phyloP scores from a whole-genome alignment of 1,140 invertebrate species.

The Chironomus striatipennis region DNA sequence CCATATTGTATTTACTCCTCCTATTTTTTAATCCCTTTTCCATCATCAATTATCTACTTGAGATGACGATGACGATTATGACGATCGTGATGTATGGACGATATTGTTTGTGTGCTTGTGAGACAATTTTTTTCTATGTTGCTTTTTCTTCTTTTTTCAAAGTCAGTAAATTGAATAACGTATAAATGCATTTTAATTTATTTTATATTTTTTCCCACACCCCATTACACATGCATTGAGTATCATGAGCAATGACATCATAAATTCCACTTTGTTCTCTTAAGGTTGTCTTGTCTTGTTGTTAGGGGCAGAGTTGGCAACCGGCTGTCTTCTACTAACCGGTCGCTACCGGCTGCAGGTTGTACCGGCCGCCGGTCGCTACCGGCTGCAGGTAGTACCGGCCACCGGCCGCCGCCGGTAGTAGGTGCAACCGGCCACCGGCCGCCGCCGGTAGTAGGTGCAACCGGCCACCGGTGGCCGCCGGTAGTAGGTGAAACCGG shows the following conservation, averaged over 20 bases:
- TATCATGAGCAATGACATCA: slow-evolving; percentile 1
- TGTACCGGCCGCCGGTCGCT: no score
- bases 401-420: no score
- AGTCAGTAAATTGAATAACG: not conserved
- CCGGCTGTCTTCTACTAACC: no score
- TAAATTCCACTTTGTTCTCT: not conserved
- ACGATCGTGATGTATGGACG: no score
- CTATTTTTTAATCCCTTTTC: not conserved
- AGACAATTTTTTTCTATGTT: not conserved
- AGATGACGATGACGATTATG: not conserved
- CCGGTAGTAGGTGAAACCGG: no score
- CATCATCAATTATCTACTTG: slow-evolving; percentile 8
- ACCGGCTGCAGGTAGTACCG: no score
- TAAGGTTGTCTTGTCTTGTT: no score
- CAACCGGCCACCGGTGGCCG: no score
- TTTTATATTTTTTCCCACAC: slow-evolving; percentile 5
- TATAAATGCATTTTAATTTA: not conserved
- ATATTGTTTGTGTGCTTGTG: not conserved
- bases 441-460: no score
- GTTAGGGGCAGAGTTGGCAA: no score
- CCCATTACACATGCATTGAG: not conserved
- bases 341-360: no score
- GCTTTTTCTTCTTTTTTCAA: not conserved
- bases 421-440: no score
- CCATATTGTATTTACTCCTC: not conserved